Evolutionary conservation across 2,797 vertebrate species (phyloP).

Genomic region (Pangasius krempfi): DNA sequence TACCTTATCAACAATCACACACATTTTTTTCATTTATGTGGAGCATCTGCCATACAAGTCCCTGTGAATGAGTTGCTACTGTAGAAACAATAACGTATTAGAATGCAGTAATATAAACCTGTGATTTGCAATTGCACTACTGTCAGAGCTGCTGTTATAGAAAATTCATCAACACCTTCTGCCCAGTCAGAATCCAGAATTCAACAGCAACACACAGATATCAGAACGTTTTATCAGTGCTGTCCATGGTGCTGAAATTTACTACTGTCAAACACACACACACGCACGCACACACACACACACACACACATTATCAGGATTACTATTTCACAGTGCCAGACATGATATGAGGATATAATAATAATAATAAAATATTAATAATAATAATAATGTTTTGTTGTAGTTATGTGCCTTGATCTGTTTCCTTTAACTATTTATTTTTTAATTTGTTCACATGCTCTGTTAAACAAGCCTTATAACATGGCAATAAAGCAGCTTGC

Average conservation of each 20-base stretch:
- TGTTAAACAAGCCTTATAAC: neutral
- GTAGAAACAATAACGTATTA: neutral
- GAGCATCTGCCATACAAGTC: neutral
- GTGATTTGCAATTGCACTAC: neutral
- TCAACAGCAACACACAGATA: neutral
- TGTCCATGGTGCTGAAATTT: slow-evolving; percentile 2
- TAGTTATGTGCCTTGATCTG: neutral
- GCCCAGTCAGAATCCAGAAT: neutral
- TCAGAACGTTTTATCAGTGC: neutral
- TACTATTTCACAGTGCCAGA: neutral
- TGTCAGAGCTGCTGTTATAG: neutral
- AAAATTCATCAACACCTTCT: neutral
- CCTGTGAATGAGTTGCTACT: neutral
- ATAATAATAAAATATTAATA: neutral
- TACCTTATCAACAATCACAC: neutral
- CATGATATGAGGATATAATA: neutral
- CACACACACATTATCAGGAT: neutral
- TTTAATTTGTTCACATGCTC: neutral
- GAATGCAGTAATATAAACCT: neutral
- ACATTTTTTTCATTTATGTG: neutral
- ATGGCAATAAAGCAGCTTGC: neutral
- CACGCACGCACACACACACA: neutral
- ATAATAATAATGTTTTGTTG: neutral
- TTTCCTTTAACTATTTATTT: neutral
- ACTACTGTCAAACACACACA: neutral